Evolutionary conservation across 2,797 vertebrate species (phyloP), one percentile per base, ranked within the genome.

Genomic region (Sarcoramphus papa): DNA sequence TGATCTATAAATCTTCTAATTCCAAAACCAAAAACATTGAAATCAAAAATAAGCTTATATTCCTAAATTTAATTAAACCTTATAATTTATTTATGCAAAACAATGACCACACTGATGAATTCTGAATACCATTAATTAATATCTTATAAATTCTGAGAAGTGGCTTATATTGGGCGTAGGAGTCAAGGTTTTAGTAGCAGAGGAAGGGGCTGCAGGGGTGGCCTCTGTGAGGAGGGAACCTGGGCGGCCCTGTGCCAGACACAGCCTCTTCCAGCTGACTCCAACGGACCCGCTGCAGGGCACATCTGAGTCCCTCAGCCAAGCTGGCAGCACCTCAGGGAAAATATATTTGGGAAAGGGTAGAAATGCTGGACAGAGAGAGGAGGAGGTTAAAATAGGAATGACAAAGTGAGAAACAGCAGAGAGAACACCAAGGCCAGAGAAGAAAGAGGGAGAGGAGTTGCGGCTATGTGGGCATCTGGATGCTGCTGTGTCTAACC

Each of bases 141-240:
- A 65, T 28, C 18, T 72, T 76, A 51, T 30, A 76, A 68, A 80
- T 84, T 72, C n/a, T 78, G 45, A 54, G 27, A 43, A 74, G 25
- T 1, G 1, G 20, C 14, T 64, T 59, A 13, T 47, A 53, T 18
- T 13, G 3, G 7, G 6, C 4, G 1, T 48, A 53, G 6, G 20
- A 45, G 10, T 59, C 50, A 41, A 69, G 17, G 7, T 27, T 27
- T 51, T 74, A 33, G 17, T 27, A 57, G 6, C 21, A 74, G 21
- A 85, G 9, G 21, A 47, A 12, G 7, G 5, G 11, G 5, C 17
- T 78, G 9, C 18, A 45, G 50, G 18, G 9, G 7, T 24, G 13
- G 3, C 8, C 8, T 69, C 33, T 70, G 4, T 56, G 31, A 51
- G 21, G 37, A 87, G 7, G 14, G 4, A 30, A 37, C 12, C 10